Conservation (phyloP, 2,888 invertebrate species). For the Anarsia innoxiella region DNA sequence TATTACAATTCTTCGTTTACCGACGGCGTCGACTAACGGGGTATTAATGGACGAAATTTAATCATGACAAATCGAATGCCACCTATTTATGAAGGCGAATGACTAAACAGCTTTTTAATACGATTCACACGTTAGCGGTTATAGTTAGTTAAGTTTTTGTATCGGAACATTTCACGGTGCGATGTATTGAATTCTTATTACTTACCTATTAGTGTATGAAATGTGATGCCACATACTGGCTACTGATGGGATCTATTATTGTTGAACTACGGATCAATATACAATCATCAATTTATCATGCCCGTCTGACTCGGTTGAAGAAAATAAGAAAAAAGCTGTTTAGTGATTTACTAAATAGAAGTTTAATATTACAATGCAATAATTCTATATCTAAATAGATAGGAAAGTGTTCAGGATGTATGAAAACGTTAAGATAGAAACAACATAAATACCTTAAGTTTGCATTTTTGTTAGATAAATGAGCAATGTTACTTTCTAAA, state of each 20-base stretch:
- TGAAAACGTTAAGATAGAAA: no score
- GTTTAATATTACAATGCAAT: no score
- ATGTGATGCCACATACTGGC: conserved; percentile 70
- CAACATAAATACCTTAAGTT: no score
- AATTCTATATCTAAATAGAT: no score
- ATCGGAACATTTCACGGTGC: conserved; percentile 72
- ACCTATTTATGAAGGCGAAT: conserved; percentile 73
- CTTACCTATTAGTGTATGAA: conserved; percentile 43
- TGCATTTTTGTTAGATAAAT: no score
- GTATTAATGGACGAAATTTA: conserved; percentile 70
- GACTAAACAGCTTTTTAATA: conserved; percentile 75
- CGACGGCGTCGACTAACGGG: no score
- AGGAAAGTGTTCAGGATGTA: no score
- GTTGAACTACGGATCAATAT: conserved; percentile 73
- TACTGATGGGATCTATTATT: conserved; percentile 72
- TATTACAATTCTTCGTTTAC: no score
- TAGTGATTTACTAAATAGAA: no score
- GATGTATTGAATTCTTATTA: conserved; percentile 70
- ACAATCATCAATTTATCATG: conserved; percentile 69
- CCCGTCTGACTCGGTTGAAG: no score
- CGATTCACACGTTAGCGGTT: conserved; percentile 74
- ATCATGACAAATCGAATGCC: conserved; percentile 74
- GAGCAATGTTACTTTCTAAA: no score
- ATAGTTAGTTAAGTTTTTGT: conserved; percentile 74
- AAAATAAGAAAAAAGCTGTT: no score